Evolutionary conservation across 2,113 vertebrate species (phyloP), one percentile per base, ranked within the genome.

Genomic region (Ciconia maguari): DNA sequence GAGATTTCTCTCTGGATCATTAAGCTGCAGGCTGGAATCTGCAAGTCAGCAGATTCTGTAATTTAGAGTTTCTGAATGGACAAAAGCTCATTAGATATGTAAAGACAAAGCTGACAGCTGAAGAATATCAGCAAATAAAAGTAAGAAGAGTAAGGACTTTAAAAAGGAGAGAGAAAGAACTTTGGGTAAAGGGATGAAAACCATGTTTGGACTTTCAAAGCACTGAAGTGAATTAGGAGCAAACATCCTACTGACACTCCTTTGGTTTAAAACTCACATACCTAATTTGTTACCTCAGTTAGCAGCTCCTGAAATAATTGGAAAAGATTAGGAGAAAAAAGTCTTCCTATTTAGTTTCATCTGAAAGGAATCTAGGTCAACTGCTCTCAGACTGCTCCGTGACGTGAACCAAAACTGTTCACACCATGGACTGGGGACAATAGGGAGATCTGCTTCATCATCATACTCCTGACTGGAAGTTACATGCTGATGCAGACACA

Each of bases 361-460:
- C 81, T 61, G 70, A 94, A 91, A 93, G 70, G 57, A 96, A 97
- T 95, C 30, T 93, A 71, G 87, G 95, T 94, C 94, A 96, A 38
- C 58, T 1, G 8, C 83, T 89, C 74, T 95, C 74, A 87, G 83
- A 76, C 48, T 84, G 93, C 66, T 80, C 62, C 42, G 46, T 58
- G 79, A 89, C 75, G 66, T 87, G 84, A 95, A 79, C 77, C 62
- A 60, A 66, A 95, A 89, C 51, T 11, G 7, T 78, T 89, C 87
- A 62, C 64, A 54, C 34, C 41, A 69, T 0, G 32, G 74, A 20
- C 81, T 65, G 36, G 66, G 46, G 77, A 95, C 93, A 94, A 93
- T 2, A 26, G 57, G 48, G 61, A 95, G 61, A 82, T 51, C 22
- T 82, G 83, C 64, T 91, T 74, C 86, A 86, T 55, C 46, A 16